Percentiles rank a stretch among this genome's conserved stretches.
Conservation (phyloP, 1,140 invertebrate species). For the Aphis craccivora region DNA sequence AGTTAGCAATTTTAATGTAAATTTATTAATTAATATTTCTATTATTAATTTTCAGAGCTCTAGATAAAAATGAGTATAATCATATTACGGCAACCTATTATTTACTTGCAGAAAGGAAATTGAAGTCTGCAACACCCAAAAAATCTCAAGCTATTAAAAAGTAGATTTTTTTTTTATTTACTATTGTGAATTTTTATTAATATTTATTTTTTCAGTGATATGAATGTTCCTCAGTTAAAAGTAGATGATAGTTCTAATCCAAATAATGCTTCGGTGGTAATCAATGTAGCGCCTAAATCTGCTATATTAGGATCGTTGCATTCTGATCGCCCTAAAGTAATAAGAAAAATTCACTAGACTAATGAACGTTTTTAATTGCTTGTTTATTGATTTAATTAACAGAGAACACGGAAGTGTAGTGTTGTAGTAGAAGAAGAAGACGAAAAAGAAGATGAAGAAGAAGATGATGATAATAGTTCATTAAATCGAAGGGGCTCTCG, state of each 20-base stretch:
- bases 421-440: slow-evolving; percentile 88
- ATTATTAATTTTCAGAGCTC: slow-evolving; percentile 71
- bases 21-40: background rate
- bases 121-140: slow-evolving; percentile 77
- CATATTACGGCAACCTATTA: slow-evolving; percentile 99
- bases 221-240: slow-evolving; percentile 39
- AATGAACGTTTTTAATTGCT: background rate
- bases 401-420: slow-evolving; percentile 81
- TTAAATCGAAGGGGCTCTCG: slow-evolving; percentile 63
- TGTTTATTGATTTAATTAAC: slow-evolving; percentile 39
- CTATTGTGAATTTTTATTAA: background rate
- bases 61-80: slow-evolving; percentile 97
- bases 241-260: slow-evolving; percentile 22
- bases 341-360: background rate
- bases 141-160: slow-evolving; percentile 63
- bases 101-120: slow-evolving; percentile 90
- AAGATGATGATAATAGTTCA: slow-evolving; percentile 58
- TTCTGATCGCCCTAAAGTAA: slow-evolving; percentile 50
- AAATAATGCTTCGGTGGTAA: background rate
- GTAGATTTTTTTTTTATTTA: background rate
- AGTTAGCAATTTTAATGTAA: slow-evolving; percentile 63
- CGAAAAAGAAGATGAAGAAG: slow-evolving; percentile 74
- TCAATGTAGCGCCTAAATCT: slow-evolving; percentile 26
- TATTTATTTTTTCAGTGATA: background rate
- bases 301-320: slow-evolving; percentile 31